These are phyloP conservation scores for Rhynchotus rufescens DNA, from an alignment of 2,797 vertebrate species.

Conservation along the genomic window DNA sequence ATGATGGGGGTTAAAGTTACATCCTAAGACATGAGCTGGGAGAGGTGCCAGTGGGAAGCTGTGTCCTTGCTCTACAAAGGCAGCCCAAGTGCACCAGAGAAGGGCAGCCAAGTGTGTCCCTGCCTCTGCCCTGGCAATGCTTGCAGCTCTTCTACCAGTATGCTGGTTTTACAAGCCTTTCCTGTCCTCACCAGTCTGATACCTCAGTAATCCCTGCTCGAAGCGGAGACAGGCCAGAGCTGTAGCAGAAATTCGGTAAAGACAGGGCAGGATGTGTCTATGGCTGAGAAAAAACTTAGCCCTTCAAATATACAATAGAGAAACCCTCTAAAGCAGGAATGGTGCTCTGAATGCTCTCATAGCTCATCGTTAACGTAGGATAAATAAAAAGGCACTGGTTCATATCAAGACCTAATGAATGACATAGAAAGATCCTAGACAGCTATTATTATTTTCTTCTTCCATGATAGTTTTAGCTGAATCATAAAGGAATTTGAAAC, in stretches of 20 bases:
- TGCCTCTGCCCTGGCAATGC: neutral
- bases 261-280: neutral
- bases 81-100: neutral
- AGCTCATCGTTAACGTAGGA: neutral
- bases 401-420: neutral
- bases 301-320: neutral
- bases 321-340: neutral
- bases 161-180: neutral
- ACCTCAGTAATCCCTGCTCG: neutral
- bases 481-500: conserved; percentile 47
- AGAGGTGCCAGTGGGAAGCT: neutral
- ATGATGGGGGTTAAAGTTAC: neutral
- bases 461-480: conserved; percentile 50
- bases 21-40: fast-evolving
- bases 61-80: neutral
- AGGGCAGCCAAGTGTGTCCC: neutral
- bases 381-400: neutral
- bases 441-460: neutral
- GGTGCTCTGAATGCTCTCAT: neutral
- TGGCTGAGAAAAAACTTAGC: neutral
- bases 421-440: neutral
- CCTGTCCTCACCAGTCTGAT: neutral
- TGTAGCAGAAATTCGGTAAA: neutral
- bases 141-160: neutral
- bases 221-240: neutral